Conservation (phyloP, 2,113 vertebrate genomes). For the Alethe diademata region DNA sequence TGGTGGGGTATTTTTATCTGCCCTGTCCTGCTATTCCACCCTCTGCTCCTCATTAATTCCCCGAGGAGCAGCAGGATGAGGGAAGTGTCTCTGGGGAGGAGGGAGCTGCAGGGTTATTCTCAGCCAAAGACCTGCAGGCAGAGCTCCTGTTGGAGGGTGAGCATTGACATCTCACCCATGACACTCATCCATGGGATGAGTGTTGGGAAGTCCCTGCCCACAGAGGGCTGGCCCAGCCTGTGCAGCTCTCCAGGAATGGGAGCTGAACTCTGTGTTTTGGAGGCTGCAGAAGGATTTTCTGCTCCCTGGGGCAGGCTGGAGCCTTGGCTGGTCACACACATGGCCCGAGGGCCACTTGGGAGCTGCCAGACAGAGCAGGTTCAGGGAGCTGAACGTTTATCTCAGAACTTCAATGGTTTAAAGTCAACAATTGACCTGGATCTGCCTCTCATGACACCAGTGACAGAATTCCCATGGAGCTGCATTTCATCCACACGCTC, state of each 20-base stretch:
- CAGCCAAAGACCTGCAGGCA: background rate
- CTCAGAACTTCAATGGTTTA: background rate
- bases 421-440: rapidly evolving
- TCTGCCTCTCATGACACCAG: background rate
- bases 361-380: background rate
- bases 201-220: background rate
- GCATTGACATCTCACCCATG: no score
- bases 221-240: background rate
- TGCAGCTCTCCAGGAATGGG: background rate
- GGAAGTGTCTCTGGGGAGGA: background rate
- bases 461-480: background rate
- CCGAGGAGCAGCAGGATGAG: background rate
- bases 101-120: background rate
- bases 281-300: background rate
- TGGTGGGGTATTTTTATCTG: background rate
- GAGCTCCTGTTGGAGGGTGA: background rate
- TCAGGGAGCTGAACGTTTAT: rapidly evolving
- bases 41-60: background rate
- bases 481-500: rapidly evolving
- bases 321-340: background rate
- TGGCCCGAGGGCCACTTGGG: rapidly evolving
- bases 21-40: no score
- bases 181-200: background rate
- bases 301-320: background rate
- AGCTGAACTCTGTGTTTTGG: rapidly evolving